These are phyloP conservation scores for Crotalus viridis DNA, from an alignment of 2,113 vertebrate genomes.

Conservation along the genomic window DNA sequence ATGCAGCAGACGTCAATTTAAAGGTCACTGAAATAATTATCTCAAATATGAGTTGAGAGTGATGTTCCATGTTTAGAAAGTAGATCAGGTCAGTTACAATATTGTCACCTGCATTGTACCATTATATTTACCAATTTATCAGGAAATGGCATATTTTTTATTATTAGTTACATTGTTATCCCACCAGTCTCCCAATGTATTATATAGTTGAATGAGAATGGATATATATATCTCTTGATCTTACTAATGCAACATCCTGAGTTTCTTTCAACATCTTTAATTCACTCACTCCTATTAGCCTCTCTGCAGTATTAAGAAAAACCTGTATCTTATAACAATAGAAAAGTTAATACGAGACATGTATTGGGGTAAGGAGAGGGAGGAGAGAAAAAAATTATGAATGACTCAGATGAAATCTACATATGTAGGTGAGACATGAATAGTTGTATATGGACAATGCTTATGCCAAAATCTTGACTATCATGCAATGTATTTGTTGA, in stretches of 20 bases:
- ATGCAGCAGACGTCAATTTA: not conserved
- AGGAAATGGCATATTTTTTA: not conserved
- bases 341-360: not conserved
- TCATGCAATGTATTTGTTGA: not conserved
- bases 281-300: not conserved
- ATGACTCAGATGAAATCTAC: not conserved
- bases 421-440: not conserved
- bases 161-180: not conserved
- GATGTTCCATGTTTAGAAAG: not conserved
- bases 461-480: not conserved
- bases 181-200: not conserved
- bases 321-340: too few species aligned
- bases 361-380: not conserved
- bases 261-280: not conserved
- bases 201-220: not conserved
- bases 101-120: too few species aligned
- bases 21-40: not conserved
- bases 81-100: not conserved
- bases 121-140: not conserved
- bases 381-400: not conserved
- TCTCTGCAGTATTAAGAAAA: not conserved
- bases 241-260: not conserved
- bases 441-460: not conserved
- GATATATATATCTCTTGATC: not conserved
- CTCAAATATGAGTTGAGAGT: too few species aligned